Base-by-base conservation (phyloP, 2,113 vertebrate species). In the Accipiter cooperii region DNA sequence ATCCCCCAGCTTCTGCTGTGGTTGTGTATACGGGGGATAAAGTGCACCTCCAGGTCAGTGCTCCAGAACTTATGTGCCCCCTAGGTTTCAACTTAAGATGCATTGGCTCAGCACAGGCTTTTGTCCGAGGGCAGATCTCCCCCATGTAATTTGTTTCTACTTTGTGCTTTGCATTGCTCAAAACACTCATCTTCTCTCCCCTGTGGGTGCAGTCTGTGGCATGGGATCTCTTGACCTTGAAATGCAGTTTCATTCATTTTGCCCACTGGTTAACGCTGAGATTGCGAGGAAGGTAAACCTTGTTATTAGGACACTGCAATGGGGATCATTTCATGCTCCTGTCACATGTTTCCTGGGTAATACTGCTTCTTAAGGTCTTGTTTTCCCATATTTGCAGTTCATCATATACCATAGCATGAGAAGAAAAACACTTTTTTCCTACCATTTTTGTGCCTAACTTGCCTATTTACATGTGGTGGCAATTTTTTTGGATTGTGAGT, bases 401-500 rank as follows among this genome's bases (percentile, higher is more conserved):
- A 38, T 34, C 33, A 18, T 44, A 51, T 36, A 40, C 26, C 19
- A 29, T 6, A n/a, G 31, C 16, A 44, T n/a, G 52, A 79, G 20
- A 55, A 64, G 49, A 84, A 34, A 18, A 70, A 18, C 64, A 33
- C 26, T 46, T 89, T 58, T 69, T 66, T 51, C 58, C n/a, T 60
- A 38, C 13, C 8, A 8, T 28, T 73, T 73, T 46, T 55, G 13
- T 71, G 51, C 60, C 38, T 63, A 44, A 34, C 36, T 57, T 47
- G 36, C 46, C 24, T 51, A 11, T 40, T 61, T 44, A 29, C 26
- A 70, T 49, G 42, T 6, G 29, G n/a, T 64, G 31, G 42, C 42
- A 60, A 9, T 1, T 4, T 40, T 49, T 69, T 51, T 58, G 7
- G 65, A 84, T 36, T 75, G 47, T 0, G 0, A 42, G 26, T 78